Base-by-base conservation (phyloP, 2,888 invertebrate genomes). In the Athalia circularis region DNA sequence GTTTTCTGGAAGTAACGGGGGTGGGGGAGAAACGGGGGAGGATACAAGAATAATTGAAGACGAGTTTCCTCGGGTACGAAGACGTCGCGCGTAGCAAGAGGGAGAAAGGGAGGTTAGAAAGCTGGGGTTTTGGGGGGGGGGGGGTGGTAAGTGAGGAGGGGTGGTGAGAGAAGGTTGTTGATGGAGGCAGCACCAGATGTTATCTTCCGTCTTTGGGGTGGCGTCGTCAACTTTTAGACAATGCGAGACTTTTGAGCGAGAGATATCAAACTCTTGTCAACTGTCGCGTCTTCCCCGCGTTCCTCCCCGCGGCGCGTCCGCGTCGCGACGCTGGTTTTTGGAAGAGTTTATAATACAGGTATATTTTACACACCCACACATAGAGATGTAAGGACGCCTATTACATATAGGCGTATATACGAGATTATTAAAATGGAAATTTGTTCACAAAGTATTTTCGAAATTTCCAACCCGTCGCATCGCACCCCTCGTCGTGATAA, bases 121-220 rank as follows among this genome's bases (percentile, higher is more conserved):
- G 29, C 29, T 29, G 29, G 29, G 29, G 29, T 29, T 29, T 64
- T 76, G 45, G 80, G 84, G 83, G 84, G 83, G 82, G 81, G 78
- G 81, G 57, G 77, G 82, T 77, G 81, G 82, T 84, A 81, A 82
- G 82, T 82, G 80, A 82, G 84, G 79, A 77, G 80, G 83, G 79
- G 81, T 77, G 82, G 59, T 77, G 82, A 77, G 81, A 83, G 83
- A 80, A 84, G 87, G 85, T 86, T 87, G 87, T 86, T 87, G 87
- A 87, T 87, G 87, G 87, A 86, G 87, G 87, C 87, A 86, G 85
- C 87, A 87, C 87, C 87, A 87, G 87, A 87, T 87, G 87, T 87
- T 87, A 87, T 87, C 87, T 87, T 85, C 86, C 84, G 86, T 84
- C 85, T 85, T 85, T 83, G 86, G 83, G 86, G 86, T 86, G 85